Percentiles rank a stretch among this genome's conserved stretches.
Conservation (phyloP, 2,113 vertebrate species). For the Danionella cerebrum region DNA sequence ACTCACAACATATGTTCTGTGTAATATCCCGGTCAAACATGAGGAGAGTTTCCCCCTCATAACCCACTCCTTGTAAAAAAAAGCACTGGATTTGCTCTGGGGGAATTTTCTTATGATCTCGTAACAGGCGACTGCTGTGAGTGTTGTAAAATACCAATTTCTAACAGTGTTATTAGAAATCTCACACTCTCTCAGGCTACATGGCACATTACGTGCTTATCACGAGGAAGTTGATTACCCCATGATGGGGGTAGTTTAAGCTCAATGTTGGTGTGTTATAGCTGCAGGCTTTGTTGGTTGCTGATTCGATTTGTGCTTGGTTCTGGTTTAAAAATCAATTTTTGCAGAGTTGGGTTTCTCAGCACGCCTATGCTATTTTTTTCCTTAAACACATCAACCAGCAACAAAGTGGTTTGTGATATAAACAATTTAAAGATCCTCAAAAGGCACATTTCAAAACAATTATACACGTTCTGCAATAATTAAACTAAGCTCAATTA, state of each 20-base stretch:
- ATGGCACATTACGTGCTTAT: neutral
- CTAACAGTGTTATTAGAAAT: slow-evolving; percentile 1
- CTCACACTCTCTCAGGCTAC: neutral
- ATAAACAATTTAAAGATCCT: too few relatives aligned
- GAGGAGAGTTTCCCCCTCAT: slow-evolving; percentile 1
- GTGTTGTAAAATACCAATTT: slow-evolving; percentile 1
- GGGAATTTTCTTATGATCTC: slow-evolving; percentile 10
- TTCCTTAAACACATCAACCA: neutral
- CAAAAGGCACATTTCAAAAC: too few relatives aligned
- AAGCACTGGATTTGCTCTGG: neutral
- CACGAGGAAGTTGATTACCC: neutral
- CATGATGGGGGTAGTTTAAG: neutral
- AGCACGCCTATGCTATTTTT: neutral
- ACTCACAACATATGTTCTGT: neutral
- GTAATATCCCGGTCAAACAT: neutral
- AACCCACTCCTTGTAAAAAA: neutral
- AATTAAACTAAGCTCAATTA: too few relatives aligned
- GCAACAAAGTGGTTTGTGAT: too few relatives aligned
- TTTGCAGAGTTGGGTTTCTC: neutral
- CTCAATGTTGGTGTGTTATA: neutral
- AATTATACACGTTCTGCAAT: too few relatives aligned
- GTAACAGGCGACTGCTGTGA: neutral
- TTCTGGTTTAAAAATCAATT: neutral
- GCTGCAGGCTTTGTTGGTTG: neutral
- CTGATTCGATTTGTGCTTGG: neutral